A percentile compares a stretch with the other conserved stretches of the same genome.
These are phyloP conservation scores for Drosophila engyochracea DNA, from an alignment of 2,888 invertebrate genomes.

Conservation along the genomic window DNA sequence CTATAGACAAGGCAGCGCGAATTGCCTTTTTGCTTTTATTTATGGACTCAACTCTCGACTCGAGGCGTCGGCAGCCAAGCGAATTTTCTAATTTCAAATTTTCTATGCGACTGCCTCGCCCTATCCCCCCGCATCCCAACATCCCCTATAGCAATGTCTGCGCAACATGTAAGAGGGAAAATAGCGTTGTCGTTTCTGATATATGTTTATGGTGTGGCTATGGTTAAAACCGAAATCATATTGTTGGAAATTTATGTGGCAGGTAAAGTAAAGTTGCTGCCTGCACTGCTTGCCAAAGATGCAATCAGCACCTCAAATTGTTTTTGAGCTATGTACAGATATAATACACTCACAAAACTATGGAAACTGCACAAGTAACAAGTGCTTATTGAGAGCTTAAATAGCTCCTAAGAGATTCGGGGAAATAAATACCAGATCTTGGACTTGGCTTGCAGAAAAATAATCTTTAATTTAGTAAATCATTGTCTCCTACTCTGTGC, in stretches of 20 bases:
- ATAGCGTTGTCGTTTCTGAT: constrained; percentile 68
- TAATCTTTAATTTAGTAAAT: neutral
- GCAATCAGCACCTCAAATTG: constrained; percentile 23
- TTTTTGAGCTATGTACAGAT: constrained; percentile 5
- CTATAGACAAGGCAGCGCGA: constrained; percentile 68
- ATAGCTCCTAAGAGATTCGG: neutral
- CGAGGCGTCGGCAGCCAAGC: constrained; percentile 62
- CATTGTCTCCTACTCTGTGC: neutral
- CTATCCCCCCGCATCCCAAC: neutral
- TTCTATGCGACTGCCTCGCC: constrained; percentile 43
- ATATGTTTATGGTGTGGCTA: constrained; percentile 63
- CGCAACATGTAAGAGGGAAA: constrained; percentile 25
- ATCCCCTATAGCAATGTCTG: constrained; percentile 22
- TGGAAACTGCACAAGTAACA: constrained; percentile 3
- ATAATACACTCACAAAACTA: constrained; percentile 18
- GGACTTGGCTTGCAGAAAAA: neutral
- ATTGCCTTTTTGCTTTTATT: constrained; percentile 71
- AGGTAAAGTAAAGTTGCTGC: constrained; percentile 27
- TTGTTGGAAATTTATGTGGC: constrained; percentile 69
- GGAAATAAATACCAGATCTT: neutral
- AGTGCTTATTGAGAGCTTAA: constrained; percentile 24
- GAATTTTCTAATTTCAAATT: constrained; percentile 75
- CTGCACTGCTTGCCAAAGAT: constrained; percentile 22
- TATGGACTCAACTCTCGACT: constrained; percentile 72
- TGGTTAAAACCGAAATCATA: constrained; percentile 67